These are phyloP conservation scores for Oceanodroma leucorhoa DNA, from an alignment of 2,797 vertebrate genomes.

Conservation along the genomic window DNA sequence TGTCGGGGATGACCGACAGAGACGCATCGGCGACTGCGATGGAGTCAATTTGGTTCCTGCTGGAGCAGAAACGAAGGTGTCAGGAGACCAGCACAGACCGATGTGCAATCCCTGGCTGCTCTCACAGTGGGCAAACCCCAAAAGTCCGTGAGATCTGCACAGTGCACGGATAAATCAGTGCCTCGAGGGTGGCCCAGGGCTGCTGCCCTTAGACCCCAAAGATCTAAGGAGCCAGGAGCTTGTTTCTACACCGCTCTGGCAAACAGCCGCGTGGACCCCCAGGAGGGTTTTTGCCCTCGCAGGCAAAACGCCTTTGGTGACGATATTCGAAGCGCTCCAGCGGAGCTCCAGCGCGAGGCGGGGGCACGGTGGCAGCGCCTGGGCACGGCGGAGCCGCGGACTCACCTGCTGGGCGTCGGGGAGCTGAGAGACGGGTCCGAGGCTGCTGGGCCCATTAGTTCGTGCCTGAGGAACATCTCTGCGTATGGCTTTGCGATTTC, in stretches of 20 bases:
- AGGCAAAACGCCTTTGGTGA: not conserved
- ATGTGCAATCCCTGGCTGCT: not conserved
- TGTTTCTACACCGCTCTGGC: not conserved
- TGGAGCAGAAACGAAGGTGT: not conserved
- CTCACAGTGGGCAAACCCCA: not conserved
- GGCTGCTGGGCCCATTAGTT: not conserved
- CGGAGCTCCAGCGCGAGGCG: accelerated
- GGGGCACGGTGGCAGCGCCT: not conserved
- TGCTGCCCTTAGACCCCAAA: not conserved
- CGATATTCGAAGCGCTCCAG: accelerated
- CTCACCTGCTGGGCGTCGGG: not conserved
- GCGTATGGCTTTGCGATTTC: conserved; percentile 20
- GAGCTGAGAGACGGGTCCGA: not conserved
- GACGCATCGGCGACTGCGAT: not conserved
- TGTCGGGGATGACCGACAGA: not conserved
- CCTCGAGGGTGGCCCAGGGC: accelerated
- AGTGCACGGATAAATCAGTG: accelerated
- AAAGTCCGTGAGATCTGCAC: accelerated
- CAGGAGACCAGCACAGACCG: accelerated
- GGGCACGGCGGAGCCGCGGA: not conserved
- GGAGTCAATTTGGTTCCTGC: not conserved
- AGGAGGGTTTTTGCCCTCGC: accelerated
- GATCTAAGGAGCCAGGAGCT: not conserved
- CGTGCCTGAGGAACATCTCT: not conserved
- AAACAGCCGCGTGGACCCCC: accelerated